These are phyloP conservation scores for Macrosiphum euphorbiae DNA, from an alignment of 2,888 invertebrate species.

Conservation along the genomic window DNA sequence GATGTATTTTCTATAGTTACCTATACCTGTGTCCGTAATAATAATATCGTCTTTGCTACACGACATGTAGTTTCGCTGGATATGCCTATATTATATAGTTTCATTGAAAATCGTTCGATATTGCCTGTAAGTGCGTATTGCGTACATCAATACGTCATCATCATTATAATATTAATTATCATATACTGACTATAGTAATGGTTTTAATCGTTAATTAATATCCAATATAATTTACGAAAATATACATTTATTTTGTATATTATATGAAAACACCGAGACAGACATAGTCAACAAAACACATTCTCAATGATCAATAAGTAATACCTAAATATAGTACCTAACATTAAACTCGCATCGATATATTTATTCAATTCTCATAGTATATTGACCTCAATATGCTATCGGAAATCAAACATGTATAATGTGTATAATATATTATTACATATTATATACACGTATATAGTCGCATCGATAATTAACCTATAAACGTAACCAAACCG, in stretches of 20 bases:
- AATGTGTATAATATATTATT: neutral
- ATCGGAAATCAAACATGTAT: constrained; percentile 19
- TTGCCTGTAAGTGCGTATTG: neutral
- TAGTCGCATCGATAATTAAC: neutral
- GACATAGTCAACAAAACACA: neutral
- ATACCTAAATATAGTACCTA: neutral
- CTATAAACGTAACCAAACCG: neutral
- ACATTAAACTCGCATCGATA: neutral
- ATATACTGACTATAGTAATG: neutral
- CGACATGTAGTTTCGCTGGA: neutral
- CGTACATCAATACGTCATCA: neutral
- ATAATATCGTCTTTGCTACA: neutral
- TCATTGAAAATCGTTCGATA: neutral
- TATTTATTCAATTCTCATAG: neutral
- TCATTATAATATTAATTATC: neutral
- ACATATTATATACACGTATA: neutral
- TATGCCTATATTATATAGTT: neutral
- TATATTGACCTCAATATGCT: neutral
- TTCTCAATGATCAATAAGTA: neutral
- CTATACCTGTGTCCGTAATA: neutral
- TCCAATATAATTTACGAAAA: neutral
- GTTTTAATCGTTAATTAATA: neutral
- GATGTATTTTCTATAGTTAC: neutral
- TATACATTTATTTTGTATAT: neutral
- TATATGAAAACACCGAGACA: neutral